Base-by-base conservation (phyloP, 2,888 invertebrate species). In the Metopia argyrocephala region DNA sequence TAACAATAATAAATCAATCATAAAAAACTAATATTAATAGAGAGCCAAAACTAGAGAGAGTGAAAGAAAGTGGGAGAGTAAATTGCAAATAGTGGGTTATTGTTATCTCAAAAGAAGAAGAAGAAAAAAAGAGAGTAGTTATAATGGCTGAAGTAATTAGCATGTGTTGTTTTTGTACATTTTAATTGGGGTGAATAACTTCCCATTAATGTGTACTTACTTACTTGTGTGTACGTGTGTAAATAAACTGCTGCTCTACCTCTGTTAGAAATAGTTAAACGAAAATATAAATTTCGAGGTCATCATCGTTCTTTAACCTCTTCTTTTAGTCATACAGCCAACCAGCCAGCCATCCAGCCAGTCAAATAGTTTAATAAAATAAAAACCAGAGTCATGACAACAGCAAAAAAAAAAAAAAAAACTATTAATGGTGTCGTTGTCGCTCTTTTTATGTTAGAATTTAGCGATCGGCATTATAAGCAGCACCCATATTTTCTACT, bases 241-340 rank as follows among this genome's bases (percentile, higher is more conserved):
- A 38, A 12, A 12, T 15, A 31, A 31, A 31, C 31, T 15, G 38
- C 15, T 38, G 9, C 9, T 38, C 15, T 3, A 38, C 12, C 38
- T 38, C 38, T 61, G 4, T 48, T 57, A 2, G 52, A 54, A 9
- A 25, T 25, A 28, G 31, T 48, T n/a, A 48, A 25, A 59, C 2
- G 21, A 64, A 64, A 59, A 50, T 20, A 31, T n/a, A 20, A 69
- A 64, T 48, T 71, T 79, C 71, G 71, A 79, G 79, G 79, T 71
- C 48, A 79, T 61, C 45, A 38, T 48, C 62, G 66, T 76, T 79
- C 69, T 74, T 79, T 70, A 65, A 75, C 75, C 79, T 65, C 70
- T 48, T 56, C 21, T 25, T 25, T 64, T 21, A 15, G 9, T 31
- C 12, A 18, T 15, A 25, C 64, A 21, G 27, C n/a, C 54, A 15